These are phyloP conservation scores for Gasterosteus nipponicus DNA, from an alignment of 2,113 vertebrate genomes.

Conservation along the genomic window DNA sequence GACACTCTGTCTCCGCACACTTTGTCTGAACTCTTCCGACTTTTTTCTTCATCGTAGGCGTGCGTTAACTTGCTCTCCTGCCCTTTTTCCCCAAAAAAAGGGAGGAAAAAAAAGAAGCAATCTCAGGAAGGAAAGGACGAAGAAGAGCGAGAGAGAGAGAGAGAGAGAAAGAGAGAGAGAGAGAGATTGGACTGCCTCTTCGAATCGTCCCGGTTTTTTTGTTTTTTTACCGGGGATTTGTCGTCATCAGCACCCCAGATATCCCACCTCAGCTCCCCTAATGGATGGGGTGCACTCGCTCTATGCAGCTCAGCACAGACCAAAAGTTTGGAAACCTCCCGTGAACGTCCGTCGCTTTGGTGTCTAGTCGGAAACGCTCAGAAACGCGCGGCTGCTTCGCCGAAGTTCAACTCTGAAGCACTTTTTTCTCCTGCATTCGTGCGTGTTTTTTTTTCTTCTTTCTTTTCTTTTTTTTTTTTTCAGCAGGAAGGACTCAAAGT, in stretches of 20 bases:
- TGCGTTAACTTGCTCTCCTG: slow-evolving; percentile 54
- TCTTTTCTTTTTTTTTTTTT: neutral
- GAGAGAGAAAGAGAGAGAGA: neutral
- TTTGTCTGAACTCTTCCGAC: slow-evolving; percentile 50
- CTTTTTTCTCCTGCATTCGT: slow-evolving; percentile 60
- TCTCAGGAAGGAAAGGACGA: slow-evolving; percentile 35
- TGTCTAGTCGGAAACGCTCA: slow-evolving; percentile 60
- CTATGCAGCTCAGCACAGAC: slow-evolving; percentile 78
- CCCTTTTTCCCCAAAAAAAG: slow-evolving; percentile 11
- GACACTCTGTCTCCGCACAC: slow-evolving; percentile 65
- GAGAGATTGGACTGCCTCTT: slow-evolving; percentile 52
- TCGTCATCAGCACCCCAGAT: slow-evolving; percentile 78
- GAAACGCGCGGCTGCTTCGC: slow-evolving; percentile 69
- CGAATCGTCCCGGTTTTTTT: slow-evolving; percentile 57
- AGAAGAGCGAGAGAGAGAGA: neutral
- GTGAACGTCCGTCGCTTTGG: slow-evolving; percentile 71
- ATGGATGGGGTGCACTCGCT: slow-evolving; percentile 81
- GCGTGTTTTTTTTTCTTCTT: slow-evolving; percentile 6
- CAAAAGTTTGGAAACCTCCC: slow-evolving; percentile 76
- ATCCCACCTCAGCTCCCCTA: slow-evolving; percentile 68
- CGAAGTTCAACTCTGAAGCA: slow-evolving; percentile 63
- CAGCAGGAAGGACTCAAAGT: slow-evolving; percentile 55
- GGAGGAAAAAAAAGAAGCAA: slow-evolving; percentile 25
- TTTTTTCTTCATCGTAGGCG: slow-evolving; percentile 48
- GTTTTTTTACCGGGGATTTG: slow-evolving; percentile 59